Evolutionary conservation across 2,797 vertebrate genomes (phyloP).

Genomic region (Lemur catta): DNA sequence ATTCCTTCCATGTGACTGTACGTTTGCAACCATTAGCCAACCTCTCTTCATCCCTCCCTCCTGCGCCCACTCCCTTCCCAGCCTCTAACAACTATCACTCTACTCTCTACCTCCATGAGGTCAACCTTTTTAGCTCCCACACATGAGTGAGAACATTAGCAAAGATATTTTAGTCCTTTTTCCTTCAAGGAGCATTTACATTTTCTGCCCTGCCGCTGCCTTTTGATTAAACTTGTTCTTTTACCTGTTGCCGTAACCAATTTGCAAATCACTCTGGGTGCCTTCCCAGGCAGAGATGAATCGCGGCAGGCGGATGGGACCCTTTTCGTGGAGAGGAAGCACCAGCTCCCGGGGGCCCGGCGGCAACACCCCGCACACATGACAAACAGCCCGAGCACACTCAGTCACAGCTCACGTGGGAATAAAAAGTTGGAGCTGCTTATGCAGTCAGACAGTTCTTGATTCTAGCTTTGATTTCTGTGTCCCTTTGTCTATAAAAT

Average conservation of each 20-base stretch:
- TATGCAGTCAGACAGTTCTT: background rate
- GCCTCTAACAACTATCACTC: background rate
- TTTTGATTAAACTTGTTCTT: conserved; percentile 1
- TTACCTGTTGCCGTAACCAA: background rate
- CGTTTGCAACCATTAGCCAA: background rate
- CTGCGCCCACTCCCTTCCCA: background rate
- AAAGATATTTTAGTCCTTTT: background rate
- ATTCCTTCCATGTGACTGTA: background rate
- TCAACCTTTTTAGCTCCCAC: background rate
- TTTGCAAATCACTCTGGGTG: background rate
- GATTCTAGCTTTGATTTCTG: background rate
- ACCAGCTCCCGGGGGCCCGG: rapidly evolving
- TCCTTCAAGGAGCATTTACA: background rate
- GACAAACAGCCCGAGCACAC: background rate
- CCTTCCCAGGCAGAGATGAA: background rate
- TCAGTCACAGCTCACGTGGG: background rate
- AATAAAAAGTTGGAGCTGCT: background rate
- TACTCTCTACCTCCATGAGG: background rate
- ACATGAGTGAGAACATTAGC: background rate
- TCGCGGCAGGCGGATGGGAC: background rate
- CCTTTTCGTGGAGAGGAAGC: rapidly evolving
- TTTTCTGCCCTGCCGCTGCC: background rate
- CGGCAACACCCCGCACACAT: rapidly evolving
- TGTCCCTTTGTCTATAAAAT: background rate
- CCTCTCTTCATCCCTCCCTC: background rate